Evolutionary conservation across 2,797 vertebrate species (phyloP), one percentile per base, ranked within the genome.

Genomic region (Poliocrania exsul): DNA sequence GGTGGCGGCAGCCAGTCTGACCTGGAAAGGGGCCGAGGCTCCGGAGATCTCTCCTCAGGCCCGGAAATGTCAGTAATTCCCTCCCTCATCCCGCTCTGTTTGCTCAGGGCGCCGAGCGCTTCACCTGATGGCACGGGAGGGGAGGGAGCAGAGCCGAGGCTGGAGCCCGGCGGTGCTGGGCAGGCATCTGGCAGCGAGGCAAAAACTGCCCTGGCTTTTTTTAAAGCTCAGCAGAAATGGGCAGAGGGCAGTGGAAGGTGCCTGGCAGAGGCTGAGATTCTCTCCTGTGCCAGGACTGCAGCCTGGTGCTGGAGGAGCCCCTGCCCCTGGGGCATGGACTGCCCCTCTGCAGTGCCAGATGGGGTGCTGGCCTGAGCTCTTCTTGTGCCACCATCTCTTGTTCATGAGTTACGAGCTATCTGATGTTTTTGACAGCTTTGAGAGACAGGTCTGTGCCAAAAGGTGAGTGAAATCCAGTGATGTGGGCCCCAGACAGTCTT

Each of bases 1-100:
- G 90, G 25, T 98, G 97, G 98, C 97, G 95, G 98, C 98, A 98
- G 98, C 93, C 98, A 98, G 98, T 98, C 98, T 99, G 98, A 98
- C 98, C 98, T 97, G 97, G 97, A 97, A 98, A 97, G 97, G 97
- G 93, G 86, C 95, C 66, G 95, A 82, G 92, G 89, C 97, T 96
- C 97, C 90, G 44, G 96, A 97, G 97, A 94, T 96, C 95, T 97
- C 92, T 86, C 94, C 82, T 89, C 87, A 92, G 94, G 92, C 33
- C 93, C 88, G 90, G 96, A 98, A 97, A 93, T 86, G 90, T 94
- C 95, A 95, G 93, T 96, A 96, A 97, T 95, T 92, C 88, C 44
- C 75, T 93, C 89, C 50, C 61, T 90, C n/a, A 6, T 31, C 90
- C 93, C 1, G 1, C 88, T 29, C 19, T 94, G 88, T 96, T 96